phyloP scores from a whole-genome alignment of 2,888 invertebrate species.

The Pterobdella sp. region DNA sequence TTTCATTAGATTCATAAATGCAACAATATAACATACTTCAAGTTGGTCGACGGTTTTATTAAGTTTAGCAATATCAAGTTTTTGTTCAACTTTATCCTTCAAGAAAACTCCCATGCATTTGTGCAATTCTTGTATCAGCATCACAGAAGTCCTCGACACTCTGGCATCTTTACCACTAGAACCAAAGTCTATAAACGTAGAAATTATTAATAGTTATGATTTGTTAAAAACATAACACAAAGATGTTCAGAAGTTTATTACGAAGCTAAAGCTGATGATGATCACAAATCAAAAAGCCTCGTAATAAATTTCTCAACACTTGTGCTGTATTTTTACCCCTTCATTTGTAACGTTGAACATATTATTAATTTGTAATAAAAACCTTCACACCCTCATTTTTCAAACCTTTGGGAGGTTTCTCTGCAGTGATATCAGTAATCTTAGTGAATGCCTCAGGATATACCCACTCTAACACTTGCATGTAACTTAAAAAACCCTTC shows the following conservation, averaged over 20 bases:
- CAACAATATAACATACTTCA: not conserved
- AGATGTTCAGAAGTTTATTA: no score
- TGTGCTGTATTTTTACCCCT: no score
- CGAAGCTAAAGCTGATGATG: no score
- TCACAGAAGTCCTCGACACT: slow-evolving; percentile 8
- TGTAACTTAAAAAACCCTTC: slow-evolving; percentile 13
- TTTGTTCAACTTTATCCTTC: slow-evolving; percentile 14
- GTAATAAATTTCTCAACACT: no score
- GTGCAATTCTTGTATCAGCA: slow-evolving; percentile 14
- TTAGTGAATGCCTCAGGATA: slow-evolving; percentile 17
- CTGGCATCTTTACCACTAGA: not conserved
- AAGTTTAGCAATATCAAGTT: not conserved
- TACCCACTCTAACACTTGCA: slow-evolving; percentile 15
- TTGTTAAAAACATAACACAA: no score
- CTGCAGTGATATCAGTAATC: not conserved
- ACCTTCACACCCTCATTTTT: not conserved
- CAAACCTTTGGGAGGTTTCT: not conserved
- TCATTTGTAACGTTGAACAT: no score
- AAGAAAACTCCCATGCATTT: slow-evolving; percentile 15
- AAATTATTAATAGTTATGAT: not conserved
- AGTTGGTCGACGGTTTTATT: not conserved
- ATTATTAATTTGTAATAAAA: no score
- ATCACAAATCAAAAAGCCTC: no score
- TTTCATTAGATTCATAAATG: not conserved
- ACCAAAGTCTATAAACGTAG: not conserved